These are phyloP conservation scores for Triplophysa rosa DNA, from an alignment of 2,113 vertebrate species.

Conservation along the genomic window DNA sequence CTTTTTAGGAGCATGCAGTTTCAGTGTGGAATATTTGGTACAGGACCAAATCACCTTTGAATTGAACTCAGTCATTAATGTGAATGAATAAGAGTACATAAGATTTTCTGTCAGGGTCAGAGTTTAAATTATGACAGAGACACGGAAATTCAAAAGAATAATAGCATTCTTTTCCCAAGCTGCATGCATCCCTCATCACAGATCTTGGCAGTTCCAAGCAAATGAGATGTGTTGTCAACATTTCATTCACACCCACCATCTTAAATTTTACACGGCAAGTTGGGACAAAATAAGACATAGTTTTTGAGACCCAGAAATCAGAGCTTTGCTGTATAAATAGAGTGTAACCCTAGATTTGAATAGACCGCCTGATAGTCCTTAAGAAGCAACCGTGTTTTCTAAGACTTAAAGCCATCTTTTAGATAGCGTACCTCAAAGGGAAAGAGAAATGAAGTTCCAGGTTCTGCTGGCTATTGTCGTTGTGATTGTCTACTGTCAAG, in stretches of 20 bases:
- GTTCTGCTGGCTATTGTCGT: slow-evolving; percentile 39
- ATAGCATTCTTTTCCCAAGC: background rate
- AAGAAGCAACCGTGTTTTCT: background rate
- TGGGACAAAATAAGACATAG: slow-evolving; percentile 16
- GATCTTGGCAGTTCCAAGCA: slow-evolving; percentile 10
- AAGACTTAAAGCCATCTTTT: background rate
- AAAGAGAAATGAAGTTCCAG: slow-evolving; percentile 52
- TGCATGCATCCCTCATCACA: slow-evolving; percentile 1
- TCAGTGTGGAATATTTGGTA: background rate
- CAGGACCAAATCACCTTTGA: background rate
- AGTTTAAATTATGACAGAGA: background rate
- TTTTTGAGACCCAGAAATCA: slow-evolving; percentile 16
- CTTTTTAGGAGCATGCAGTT: background rate
- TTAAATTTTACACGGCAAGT: slow-evolving; percentile 24
- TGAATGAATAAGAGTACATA: background rate
- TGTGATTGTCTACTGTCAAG: slow-evolving; percentile 59
- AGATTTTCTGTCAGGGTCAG: background rate
- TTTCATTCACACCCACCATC: background rate
- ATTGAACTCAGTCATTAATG: background rate
- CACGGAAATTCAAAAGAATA: background rate
- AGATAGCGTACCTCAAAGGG: background rate
- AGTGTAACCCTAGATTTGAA: slow-evolving; percentile 4
- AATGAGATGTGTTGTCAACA: slow-evolving; percentile 10
- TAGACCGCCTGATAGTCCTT: background rate
- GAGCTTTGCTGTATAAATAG: slow-evolving; percentile 40